phyloP scores from a whole-genome alignment of 2,888 invertebrate species.

The Notodonta dromedarius region DNA sequence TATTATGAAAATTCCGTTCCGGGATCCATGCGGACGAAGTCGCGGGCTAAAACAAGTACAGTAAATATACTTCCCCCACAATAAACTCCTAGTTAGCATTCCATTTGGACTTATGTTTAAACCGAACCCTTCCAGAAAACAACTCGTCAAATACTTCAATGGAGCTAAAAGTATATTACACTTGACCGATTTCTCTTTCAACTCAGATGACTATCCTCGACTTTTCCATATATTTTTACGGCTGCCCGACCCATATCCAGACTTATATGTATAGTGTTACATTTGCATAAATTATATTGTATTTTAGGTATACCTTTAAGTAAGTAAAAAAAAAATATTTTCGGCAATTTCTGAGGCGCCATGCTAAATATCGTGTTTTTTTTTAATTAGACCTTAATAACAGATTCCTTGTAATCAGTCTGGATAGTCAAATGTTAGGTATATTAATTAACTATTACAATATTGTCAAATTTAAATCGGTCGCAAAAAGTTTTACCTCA shows the following conservation, averaged over 20 bases:
- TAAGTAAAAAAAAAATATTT: too few species aligned
- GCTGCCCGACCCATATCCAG: constrained; percentile 28
- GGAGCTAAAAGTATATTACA: constrained; percentile 31
- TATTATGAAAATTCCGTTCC: too few species aligned
- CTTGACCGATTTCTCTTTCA: constrained; percentile 42
- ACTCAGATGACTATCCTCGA: constrained; percentile 29
- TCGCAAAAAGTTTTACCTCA: constrained; percentile 11
- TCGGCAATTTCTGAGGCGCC: too few species aligned
- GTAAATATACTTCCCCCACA: too few species aligned
- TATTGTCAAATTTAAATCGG: background rate
- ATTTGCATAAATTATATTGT: constrained; percentile 22
- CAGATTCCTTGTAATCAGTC: background rate
- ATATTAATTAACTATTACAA: background rate
- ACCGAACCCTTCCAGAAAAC: constrained; percentile 17
- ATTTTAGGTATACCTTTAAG: constrained; percentile 6
- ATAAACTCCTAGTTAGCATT: too few species aligned
- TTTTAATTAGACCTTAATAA: too few species aligned
- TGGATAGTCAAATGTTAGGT: background rate
- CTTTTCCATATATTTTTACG: constrained; percentile 36
- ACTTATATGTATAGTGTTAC: constrained; percentile 24
- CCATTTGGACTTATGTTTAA: too few species aligned
- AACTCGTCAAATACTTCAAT: constrained; percentile 28
- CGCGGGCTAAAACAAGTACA: too few species aligned
- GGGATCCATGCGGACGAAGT: too few species aligned
- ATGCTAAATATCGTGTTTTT: too few species aligned